Conservation (phyloP, 2,113 vertebrate species). For the Numenius arquata region DNA sequence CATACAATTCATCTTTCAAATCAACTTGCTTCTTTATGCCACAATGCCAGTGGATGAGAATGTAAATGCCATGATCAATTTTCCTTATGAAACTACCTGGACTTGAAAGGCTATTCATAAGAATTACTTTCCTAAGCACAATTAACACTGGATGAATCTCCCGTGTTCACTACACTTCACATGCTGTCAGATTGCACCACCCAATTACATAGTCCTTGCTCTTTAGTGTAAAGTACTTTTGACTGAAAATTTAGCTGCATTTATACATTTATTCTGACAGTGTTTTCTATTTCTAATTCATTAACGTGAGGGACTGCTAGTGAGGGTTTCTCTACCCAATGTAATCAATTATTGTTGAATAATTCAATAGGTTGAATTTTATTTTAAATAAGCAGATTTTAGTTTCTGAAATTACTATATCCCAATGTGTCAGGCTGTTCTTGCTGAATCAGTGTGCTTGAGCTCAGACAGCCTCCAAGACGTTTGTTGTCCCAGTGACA, state of each 20-base stretch:
- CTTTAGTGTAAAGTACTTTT: background rate
- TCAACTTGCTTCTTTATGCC: conserved; percentile 44
- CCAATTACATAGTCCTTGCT: background rate
- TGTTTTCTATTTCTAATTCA: background rate
- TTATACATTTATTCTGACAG: conserved; percentile 19
- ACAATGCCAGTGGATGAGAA: conserved; percentile 54
- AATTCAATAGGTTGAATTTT: conserved; percentile 27
- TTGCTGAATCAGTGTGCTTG: conserved; percentile 34
- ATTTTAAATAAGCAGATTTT: conserved; percentile 2
- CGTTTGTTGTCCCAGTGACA: background rate
- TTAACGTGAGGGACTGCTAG: background rate
- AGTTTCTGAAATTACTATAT: background rate
- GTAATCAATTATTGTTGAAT: conserved; percentile 36
- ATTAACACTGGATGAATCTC: conserved; percentile 12
- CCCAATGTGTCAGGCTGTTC: background rate
- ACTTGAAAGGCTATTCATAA: background rate
- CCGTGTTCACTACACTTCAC: background rate
- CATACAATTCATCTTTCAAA: conserved; percentile 67
- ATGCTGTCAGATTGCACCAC: background rate
- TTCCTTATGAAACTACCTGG: conserved; percentile 13
- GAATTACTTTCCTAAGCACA: background rate
- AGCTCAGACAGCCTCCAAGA: background rate
- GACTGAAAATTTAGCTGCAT: background rate
- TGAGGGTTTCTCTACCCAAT: background rate
- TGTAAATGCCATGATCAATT: conserved; percentile 56